phyloP scores from a whole-genome alignment of 2,113 vertebrate species.

The Charadrius vociferus region DNA sequence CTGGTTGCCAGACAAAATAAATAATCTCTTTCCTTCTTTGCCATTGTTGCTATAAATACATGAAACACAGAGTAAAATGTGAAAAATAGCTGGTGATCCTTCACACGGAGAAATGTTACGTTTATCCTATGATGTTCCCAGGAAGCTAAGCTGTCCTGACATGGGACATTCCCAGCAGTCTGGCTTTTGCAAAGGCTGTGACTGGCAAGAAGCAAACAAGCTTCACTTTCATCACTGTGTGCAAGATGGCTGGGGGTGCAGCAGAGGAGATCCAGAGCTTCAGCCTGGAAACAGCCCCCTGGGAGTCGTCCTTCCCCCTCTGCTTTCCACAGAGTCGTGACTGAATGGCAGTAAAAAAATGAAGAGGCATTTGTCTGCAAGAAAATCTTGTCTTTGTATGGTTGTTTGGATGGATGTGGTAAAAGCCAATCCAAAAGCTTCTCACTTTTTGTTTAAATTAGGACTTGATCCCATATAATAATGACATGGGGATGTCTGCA shows the following conservation, averaged over 20 bases:
- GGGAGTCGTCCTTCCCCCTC: not conserved
- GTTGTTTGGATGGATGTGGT: not conserved
- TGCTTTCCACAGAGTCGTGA: not conserved
- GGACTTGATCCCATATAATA: not conserved
- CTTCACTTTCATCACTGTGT: not conserved
- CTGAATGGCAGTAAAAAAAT: not conserved
- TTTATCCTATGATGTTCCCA: not conserved
- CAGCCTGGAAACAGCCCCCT: not conserved
- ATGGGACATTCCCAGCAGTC: not conserved
- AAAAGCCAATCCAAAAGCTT: not conserved
- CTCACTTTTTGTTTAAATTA: not conserved
- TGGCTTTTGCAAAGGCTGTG: not conserved
- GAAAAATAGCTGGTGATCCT: not conserved
- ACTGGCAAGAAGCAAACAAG: not conserved
- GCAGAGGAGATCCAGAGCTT: not conserved
- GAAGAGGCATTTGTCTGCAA: not conserved
- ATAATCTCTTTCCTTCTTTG: not conserved
- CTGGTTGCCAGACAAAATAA: not conserved
- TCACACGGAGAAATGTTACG: not conserved
- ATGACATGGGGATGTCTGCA: fast-evolving
- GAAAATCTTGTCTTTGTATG: not conserved
- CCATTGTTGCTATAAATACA: not conserved
- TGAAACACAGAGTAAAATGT: not conserved
- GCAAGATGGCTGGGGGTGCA: not conserved
- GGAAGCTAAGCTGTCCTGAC: not conserved